phyloP scores from a whole-genome alignment of 2,888 invertebrate species.

The Drosophila phalerata region DNA sequence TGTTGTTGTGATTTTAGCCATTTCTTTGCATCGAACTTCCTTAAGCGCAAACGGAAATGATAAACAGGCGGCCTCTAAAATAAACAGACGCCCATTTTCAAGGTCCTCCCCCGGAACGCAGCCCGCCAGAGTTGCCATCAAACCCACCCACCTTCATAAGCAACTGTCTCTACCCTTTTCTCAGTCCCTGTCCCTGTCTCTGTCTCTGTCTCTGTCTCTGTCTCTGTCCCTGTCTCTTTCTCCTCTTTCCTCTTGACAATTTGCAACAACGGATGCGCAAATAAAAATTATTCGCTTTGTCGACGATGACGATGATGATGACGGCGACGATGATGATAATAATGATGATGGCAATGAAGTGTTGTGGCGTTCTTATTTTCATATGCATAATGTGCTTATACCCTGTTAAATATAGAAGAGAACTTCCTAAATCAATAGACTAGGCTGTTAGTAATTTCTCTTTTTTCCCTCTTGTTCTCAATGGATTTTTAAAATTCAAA shows the following conservation, averaged over 20 bases:
- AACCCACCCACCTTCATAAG: constrained; percentile 19
- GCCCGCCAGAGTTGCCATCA: neutral
- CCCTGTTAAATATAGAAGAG: no score
- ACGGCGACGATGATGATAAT: constrained; percentile 11
- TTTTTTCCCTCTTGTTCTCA: no score
- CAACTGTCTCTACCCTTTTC: neutral
- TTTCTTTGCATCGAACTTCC: constrained; percentile 55
- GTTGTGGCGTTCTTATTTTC: no score
- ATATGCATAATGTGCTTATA: no score
- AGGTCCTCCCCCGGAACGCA: constrained; percentile 42
- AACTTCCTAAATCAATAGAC: no score
- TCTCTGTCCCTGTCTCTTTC: neutral
- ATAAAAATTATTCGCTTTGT: constrained; percentile 76
- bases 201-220: neutral
- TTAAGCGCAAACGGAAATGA: constrained; percentile 74
- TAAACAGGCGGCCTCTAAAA: constrained; percentile 56
- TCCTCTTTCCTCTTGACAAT: constrained; percentile 28
- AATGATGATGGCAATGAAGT: constrained; percentile 15
- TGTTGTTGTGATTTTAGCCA: constrained; percentile 18
- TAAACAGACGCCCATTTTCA: constrained; percentile 55
- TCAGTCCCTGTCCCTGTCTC: neutral
- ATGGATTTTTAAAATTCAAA: no score
- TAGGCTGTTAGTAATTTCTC: no score
- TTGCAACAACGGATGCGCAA: constrained; percentile 77
- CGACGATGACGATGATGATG: constrained; percentile 35